These are phyloP conservation scores for Podargus strigoides DNA, from an alignment of 2,797 vertebrate species.

Conservation along the genomic window DNA sequence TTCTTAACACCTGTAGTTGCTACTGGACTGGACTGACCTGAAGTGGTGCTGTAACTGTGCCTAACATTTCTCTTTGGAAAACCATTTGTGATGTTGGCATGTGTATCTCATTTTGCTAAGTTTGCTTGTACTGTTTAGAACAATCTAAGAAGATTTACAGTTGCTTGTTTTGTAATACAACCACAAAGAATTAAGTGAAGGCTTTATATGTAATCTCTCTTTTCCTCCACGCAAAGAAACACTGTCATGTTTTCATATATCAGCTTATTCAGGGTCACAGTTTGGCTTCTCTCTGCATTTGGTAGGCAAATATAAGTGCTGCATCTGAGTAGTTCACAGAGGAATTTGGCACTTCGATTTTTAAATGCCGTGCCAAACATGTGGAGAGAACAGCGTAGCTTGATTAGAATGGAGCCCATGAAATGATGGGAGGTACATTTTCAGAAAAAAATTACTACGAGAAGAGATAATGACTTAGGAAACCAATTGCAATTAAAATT, in stretches of 20 bases:
- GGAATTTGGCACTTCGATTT: constrained; percentile 22
- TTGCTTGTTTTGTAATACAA: constrained; percentile 12
- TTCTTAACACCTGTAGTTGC: background rate
- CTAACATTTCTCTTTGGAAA: background rate
- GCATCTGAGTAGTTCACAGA: background rate
- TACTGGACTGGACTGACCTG: background rate
- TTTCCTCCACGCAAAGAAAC: background rate
- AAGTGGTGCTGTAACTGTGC: background rate
- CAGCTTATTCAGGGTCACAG: background rate
- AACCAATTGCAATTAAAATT: constrained; percentile 21
- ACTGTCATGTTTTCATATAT: background rate
- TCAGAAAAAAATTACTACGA: background rate
- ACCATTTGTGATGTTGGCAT: background rate
- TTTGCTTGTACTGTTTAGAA: constrained; percentile 24
- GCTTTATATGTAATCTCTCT: constrained; percentile 2
- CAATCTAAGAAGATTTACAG: constrained; percentile 7
- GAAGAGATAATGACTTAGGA: background rate
- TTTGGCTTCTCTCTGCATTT: constrained; percentile 4
- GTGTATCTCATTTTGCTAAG: background rate
- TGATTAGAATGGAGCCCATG: background rate
- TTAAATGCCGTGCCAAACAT: background rate
- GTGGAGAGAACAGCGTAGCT: background rate
- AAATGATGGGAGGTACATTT: background rate
- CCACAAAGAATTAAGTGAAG: constrained; percentile 13
- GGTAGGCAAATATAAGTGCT: background rate